Conservation (phyloP, 2,113 vertebrate species). For the Antechinus stuartii region DNA sequence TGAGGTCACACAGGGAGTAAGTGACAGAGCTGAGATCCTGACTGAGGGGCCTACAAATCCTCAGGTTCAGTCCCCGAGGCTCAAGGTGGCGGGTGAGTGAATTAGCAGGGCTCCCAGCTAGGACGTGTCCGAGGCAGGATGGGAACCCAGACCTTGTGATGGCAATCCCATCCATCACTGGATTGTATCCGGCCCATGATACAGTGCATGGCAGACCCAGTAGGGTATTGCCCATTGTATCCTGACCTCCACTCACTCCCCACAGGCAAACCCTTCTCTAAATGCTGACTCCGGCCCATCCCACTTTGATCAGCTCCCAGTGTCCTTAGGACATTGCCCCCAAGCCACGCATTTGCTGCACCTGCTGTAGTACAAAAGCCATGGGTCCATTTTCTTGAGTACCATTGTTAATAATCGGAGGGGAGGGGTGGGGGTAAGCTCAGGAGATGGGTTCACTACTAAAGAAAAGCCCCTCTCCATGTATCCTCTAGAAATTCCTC, state of each 20-base stretch:
- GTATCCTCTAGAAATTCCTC: background rate
- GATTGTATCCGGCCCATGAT: too few relatives aligned
- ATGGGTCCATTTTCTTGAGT: background rate
- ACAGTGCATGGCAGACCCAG: too few relatives aligned
- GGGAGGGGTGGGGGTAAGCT: too few relatives aligned
- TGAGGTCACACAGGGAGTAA: background rate
- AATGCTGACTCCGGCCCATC: background rate
- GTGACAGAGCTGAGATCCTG: background rate
- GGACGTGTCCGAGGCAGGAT: background rate
- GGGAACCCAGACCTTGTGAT: background rate
- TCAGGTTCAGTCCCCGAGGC: background rate
- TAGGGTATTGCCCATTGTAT: too few relatives aligned
- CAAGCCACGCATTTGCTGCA: background rate
- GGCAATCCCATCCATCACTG: too few relatives aligned
- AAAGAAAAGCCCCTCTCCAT: background rate
- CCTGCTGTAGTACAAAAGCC: background rate
- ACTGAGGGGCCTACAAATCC: background rate
- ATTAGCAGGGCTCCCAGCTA: background rate
- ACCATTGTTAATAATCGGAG: background rate
- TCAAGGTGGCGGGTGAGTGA: background rate
- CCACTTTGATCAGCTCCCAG: background rate
- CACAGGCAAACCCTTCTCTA: too few relatives aligned
- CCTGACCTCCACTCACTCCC: too few relatives aligned
- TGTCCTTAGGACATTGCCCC: background rate
- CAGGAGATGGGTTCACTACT: background rate